Evolutionary conservation across 1,140 invertebrate species (phyloP), one percentile per base, ranked within the genome.

Genomic region (Drosophila burlai): DNA sequence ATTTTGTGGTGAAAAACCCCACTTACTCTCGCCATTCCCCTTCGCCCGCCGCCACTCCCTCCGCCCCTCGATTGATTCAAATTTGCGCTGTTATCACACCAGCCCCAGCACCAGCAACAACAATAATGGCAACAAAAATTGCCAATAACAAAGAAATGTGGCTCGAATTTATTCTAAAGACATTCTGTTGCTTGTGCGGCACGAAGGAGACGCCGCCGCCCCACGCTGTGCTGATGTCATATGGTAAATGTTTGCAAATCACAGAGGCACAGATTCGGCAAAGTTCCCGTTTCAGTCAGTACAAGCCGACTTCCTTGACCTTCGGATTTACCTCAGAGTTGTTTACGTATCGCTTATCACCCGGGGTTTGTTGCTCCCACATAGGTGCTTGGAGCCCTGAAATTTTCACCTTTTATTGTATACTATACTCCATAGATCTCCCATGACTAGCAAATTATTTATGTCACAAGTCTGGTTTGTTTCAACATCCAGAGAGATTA

Each of bases 1-100:
- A 74, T 67, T 84, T 77, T 83, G 81, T 89, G 84, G 84, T 84
- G 81, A 89, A 85, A 87, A 80, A 69, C 60, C 82, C 86, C 73
- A 74, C 65, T 81, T 69, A 64, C 68, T 82, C 76, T 83, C 55
- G 29, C 31, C 45, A n/a, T 43, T 61, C 34, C 38, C 59, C n/a
- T 8, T 64, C 40, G 24, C 68, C 46, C 59, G 49, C 38, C 59
- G 34, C 31, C 42, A 26, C 40, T 21, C 47, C 64, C 24, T 21
- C 50, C 49, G 46, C 42, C 57, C 45, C 18, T 42, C 68, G 67
- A 64, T 80, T 84, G 77, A 52, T 61, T 71, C 64, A 62, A 84
- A 66, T 84, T 89, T 79, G 63, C 77, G 69, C 77, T 89, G 84
- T 87, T 89, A 87, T 87, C 81, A 89, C 60, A 76, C 54, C 80